Evolutionary conservation across 2,113 vertebrate species (phyloP).

Genomic region (Indri indri): DNA sequence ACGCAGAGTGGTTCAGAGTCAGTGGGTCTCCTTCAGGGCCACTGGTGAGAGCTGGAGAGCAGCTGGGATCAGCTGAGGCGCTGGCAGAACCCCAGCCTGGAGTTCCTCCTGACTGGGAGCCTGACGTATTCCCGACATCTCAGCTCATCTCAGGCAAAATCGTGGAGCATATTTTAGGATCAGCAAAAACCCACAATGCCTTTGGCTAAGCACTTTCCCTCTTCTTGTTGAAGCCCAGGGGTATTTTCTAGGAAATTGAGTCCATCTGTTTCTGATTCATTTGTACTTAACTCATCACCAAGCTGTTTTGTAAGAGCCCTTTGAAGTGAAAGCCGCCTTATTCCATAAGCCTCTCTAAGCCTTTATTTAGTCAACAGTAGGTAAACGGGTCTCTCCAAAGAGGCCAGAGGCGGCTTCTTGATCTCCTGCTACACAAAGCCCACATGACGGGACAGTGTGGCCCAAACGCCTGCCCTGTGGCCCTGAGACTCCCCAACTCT

Average conservation of each 20-base stretch:
- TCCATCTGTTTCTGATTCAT: slow-evolving; percentile 77
- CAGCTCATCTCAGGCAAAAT: slow-evolving; percentile 43
- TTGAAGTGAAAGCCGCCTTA: slow-evolving; percentile 69
- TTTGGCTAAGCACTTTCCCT: slow-evolving; percentile 53
- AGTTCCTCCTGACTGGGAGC: not conserved
- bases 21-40: not conserved
- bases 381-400: slow-evolving; percentile 21
- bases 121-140: not conserved
- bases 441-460: not conserved
- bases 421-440: not conserved
- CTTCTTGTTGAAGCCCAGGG: slow-evolving; percentile 67
- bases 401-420: slow-evolving; percentile 32
- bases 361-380: slow-evolving; percentile 74
- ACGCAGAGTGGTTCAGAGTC: not conserved
- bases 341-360: slow-evolving; percentile 66
- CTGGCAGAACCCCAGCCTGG: not conserved
- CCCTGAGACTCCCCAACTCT: not conserved
- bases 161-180: slow-evolving; percentile 51
- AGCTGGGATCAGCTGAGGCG: not conserved
- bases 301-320: slow-evolving; percentile 63
- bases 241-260: slow-evolving; percentile 76
- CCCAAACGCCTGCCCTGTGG: not conserved
- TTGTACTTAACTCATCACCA: slow-evolving; percentile 71
- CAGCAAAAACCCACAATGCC: slow-evolving; percentile 70
- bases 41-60: not conserved